Base-by-base conservation (phyloP, 1,140 invertebrate species). In the Platyscapa corneri region DNA sequence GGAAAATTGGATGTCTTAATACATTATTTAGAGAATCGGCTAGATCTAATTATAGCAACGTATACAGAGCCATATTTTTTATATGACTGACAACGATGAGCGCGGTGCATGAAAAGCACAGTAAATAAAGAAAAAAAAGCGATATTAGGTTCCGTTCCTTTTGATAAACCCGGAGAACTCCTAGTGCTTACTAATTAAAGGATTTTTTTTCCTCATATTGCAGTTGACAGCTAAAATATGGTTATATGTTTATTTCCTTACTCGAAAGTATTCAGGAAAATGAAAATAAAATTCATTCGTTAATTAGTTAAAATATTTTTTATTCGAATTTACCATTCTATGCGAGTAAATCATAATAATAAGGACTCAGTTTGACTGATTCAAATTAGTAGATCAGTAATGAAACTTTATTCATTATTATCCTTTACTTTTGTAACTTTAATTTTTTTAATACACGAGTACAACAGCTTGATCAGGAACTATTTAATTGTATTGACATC, bases 101-200 rank as follows among this genome's bases (percentile, higher is more conserved):
- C n/a, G n/a, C 6, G 6, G 70, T 46, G 30, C 16, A 74, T 74
- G 23, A 39, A 74, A 42, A n/a, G 49, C 49, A 8, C 7, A 42
- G n/a, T 12, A n/a, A 76, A 49, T 30, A 32, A 30, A 27, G 0
- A 32, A 76, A 16, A n/a, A n/a, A 76, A 76, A 76, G 23, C 74
- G 37, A 42, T 32, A 76, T 76, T 49, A 7, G 27, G 46, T 53
- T 5, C 27, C n/a, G 37, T 76, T 76, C 18, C 74, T 76, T 76
- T 53, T 76, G 18, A 39, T 34, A 39, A 12, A 10, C 37, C 2
- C 18, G 2, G 34, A 75, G 39, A 75, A 75, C 72, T 46, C 27
- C 27, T 75, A 20, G 39, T 27, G 72, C 72, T 39, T 75, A 37
- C 16, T 75, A 75, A 75, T 75, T 46, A 75, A 75, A 46, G 39